Evolutionary conservation across 2,797 vertebrate genomes (phyloP), one percentile per base, ranked within the genome.

Genomic region (Centroberyx gerrardi): DNA sequence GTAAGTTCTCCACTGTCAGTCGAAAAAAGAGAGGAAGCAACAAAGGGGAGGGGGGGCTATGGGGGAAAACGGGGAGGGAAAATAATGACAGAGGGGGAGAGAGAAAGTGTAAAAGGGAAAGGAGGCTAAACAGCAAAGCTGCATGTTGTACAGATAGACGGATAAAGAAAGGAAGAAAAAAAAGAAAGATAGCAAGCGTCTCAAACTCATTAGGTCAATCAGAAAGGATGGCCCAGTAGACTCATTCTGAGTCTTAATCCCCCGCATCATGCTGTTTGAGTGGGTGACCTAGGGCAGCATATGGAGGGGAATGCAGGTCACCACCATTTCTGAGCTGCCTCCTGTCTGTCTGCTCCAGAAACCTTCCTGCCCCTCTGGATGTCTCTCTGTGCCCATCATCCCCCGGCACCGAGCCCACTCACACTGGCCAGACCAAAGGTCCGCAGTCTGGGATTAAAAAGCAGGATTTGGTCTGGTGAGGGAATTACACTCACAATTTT

Each of bases 281-380:
- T 73, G 81, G 48, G 63, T 84, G 83, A 91, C 87, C 87, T 36
- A 10, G 4, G 67, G 84, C 72, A 83, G 87, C 92, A 93, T 93
- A 92, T 92, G 91, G 90, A 88, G 80, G 76, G 40, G 38, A 92
- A 92, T 93, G 92, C 92, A 91, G 92, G 92, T 93, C 92, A 93
- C 59, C 63, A 82, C 79, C 82, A 86, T 88, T 90, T 87, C 73
- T 86, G 86, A 78, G 73, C 87, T 83, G 80, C 76, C 86, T 82
- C 68, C 52, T 89, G 81, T 87, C 82, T 84, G 87, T 90, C 84
- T 90, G 91, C 87, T 90, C 87, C 86, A 90, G 53, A 90, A 90
- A 91, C 67, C 82, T 68, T 78, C 78, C 61, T 80, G 81, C 76
- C 68, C 80, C 70, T 74, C 76, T 81, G 67, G 80, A 78, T 59